Evolutionary conservation across 2,797 vertebrate species (phyloP).

Genomic region (Oreochromis mossambicus): DNA sequence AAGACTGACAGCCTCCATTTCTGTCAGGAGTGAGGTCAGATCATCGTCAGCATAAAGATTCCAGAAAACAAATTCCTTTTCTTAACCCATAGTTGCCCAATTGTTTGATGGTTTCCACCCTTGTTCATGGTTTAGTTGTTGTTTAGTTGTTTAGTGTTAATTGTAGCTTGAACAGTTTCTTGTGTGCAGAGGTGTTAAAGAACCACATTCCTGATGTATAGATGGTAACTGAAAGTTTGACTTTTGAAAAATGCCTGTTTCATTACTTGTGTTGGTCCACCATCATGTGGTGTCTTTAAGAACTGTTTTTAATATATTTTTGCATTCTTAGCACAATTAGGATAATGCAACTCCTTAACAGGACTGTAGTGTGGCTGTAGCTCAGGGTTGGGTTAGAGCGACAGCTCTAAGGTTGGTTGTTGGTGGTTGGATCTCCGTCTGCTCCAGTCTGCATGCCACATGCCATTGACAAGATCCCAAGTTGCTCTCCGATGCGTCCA

Average conservation of each 20-base stretch:
- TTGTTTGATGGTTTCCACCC: background rate
- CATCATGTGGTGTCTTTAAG: background rate
- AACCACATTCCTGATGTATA: background rate
- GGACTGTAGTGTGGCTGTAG: background rate
- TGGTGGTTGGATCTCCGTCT: background rate
- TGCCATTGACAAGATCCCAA: background rate
- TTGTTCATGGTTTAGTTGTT: background rate
- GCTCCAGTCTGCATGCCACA: accelerated
- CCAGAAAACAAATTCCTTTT: background rate
- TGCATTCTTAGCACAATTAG: background rate
- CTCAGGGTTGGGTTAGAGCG: too few species aligned
- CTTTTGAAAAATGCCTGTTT: background rate
- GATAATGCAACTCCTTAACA: accelerated
- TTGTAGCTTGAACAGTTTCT: background rate
- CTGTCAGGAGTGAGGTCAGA: background rate
- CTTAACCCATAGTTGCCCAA: background rate
- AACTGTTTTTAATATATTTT: background rate
- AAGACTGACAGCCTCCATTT: accelerated
- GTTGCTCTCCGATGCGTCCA: too few species aligned
- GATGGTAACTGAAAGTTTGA: background rate
- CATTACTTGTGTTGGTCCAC: background rate
- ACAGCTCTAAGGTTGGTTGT: too few species aligned
- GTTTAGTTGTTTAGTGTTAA: too few species aligned
- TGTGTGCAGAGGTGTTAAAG: background rate
- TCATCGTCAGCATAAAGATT: accelerated